Evolutionary conservation across 2,113 vertebrate species (phyloP).

Genomic region (Gymnogyps californianus): DNA sequence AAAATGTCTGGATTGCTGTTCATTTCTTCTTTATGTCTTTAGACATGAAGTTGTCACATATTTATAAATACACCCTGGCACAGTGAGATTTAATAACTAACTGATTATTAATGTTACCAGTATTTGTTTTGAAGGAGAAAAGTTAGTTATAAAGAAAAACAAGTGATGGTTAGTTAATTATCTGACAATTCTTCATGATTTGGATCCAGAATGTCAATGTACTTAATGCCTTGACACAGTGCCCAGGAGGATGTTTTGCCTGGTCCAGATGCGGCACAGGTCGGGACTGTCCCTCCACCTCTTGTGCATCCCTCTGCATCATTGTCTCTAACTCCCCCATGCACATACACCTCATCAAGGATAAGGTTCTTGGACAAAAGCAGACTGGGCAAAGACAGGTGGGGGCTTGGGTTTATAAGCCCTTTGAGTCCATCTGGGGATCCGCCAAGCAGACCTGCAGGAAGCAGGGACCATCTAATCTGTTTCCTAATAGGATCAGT

Average conservation of each 20-base stretch:
- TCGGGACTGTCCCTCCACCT: background rate
- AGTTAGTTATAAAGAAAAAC: background rate
- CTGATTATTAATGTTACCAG: background rate
- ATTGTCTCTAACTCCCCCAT: background rate
- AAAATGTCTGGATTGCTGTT: background rate
- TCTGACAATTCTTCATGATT: background rate
- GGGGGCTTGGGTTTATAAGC: background rate
- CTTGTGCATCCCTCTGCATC: background rate
- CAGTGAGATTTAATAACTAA: background rate
- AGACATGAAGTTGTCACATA: background rate
- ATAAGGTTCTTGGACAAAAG: background rate
- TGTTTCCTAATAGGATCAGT: background rate
- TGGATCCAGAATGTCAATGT: background rate
- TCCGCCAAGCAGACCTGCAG: background rate
- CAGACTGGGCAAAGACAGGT: background rate
- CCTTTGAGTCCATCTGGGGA: background rate
- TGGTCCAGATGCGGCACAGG: background rate
- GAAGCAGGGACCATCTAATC: background rate
- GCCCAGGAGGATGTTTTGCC: background rate
- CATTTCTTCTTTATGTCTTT: background rate
- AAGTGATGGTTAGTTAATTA: background rate
- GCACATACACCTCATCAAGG: background rate
- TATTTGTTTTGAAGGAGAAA: background rate
- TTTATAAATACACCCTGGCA: background rate
- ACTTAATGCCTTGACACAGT: background rate